These are phyloP conservation scores for Ptychadena robeensis DNA, from an alignment of 2,797 vertebrate species.

Conservation along the genomic window DNA sequence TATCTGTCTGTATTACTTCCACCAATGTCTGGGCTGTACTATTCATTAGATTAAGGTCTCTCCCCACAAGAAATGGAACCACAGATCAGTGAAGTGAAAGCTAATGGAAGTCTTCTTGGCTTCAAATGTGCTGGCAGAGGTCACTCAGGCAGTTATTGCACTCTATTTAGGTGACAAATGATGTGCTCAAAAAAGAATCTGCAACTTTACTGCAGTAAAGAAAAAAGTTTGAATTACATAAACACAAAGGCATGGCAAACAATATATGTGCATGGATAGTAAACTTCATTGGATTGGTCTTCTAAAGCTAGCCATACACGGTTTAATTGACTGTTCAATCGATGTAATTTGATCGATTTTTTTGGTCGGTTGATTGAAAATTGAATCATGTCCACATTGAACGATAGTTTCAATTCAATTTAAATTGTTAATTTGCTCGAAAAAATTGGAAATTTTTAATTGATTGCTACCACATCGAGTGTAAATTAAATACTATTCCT, in stretches of 20 bases:
- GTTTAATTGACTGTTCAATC: no score
- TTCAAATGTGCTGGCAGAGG: constrained; percentile 4
- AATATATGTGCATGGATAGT: background rate
- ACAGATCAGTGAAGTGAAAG: constrained; percentile 54
- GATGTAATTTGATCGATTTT: no score
- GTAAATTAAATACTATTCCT: no score
- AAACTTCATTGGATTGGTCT: background rate
- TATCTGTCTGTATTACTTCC: constrained; percentile 65
- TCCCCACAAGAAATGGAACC: constrained; percentile 63
- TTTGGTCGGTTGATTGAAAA: no score
- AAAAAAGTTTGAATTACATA: background rate
- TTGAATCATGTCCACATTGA: no score
- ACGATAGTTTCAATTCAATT: no score
- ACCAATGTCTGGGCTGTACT: constrained; percentile 55
- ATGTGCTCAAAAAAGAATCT: background rate
- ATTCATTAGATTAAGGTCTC: constrained; percentile 56
- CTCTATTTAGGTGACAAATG: constrained; percentile 16
- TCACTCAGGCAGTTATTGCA: constrained; percentile 37
- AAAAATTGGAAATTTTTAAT: no score
- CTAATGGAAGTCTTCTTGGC: constrained; percentile 64
- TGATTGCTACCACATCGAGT: no score
- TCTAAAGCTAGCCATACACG: no score
- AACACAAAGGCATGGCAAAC: background rate
- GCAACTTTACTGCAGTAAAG: background rate
- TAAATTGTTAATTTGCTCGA: no score